These are phyloP conservation scores for Bucco capensis DNA, from an alignment of 2,113 vertebrate species.

Conservation along the genomic window DNA sequence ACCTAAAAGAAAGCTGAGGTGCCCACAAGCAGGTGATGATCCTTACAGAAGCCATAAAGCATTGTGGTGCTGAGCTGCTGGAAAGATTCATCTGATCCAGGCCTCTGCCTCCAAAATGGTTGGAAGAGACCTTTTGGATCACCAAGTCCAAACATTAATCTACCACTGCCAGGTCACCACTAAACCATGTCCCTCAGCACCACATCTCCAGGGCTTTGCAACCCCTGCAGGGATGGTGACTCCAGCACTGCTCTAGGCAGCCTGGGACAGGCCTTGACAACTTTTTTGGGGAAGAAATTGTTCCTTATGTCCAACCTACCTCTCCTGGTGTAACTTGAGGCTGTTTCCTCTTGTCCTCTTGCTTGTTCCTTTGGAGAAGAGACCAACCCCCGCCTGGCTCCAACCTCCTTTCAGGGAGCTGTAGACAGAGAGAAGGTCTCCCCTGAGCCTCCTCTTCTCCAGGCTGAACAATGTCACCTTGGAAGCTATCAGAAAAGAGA, in stretches of 20 bases:
- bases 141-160: neutral
- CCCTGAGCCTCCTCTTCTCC: too few species aligned
- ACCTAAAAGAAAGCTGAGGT: neutral
- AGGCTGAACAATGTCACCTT: neutral
- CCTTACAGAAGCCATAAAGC: neutral
- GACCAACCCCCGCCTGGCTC: too few species aligned
- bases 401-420: too few species aligned
- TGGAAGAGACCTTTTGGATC: neutral
- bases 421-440: too few species aligned
- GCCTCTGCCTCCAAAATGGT: neutral
- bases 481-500: neutral
- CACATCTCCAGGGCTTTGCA: neutral
- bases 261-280: too few species aligned
- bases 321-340: neutral
- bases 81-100: neutral
- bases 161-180: neutral
- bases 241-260: neutral
- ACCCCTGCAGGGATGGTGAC: neutral
- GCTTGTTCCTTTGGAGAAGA: too few species aligned
- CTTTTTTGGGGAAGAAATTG: too few species aligned
- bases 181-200: neutral
- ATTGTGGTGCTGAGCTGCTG: neutral
- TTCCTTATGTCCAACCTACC: too few species aligned
- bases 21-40: neutral
- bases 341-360: neutral